Percentiles rank a stretch among this genome's conserved stretches.
phyloP scores from a whole-genome alignment of 2,113 vertebrate genomes.

The Pyxicephalus adspersus region DNA sequence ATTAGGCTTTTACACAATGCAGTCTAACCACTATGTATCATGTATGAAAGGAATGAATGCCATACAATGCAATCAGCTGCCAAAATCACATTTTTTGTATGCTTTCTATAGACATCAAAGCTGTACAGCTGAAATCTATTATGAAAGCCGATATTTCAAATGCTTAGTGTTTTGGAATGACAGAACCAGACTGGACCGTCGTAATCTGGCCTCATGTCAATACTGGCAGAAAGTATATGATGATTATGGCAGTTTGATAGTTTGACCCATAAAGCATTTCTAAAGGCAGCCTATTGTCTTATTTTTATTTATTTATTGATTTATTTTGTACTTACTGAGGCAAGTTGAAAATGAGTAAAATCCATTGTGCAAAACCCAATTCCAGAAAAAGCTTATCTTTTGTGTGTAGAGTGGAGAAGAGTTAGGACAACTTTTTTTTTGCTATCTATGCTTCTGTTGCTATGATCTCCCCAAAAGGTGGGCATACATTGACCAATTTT shows the following conservation, averaged over 20 bases:
- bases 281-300: too few species aligned
- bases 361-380: too few species aligned
- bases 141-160: neutral
- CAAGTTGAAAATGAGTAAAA: too few species aligned
- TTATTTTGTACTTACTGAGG: too few species aligned
- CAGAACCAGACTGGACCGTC: neutral
- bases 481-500: too few species aligned
- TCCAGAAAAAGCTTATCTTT: too few species aligned
- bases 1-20: neutral
- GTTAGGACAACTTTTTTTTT: too few species aligned
- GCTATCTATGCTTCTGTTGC: too few species aligned
- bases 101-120: neutral
- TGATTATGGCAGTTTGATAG: neutral
- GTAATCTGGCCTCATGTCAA: neutral
- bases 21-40: slow-evolving; percentile 9
- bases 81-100: neutral
- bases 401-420: too few species aligned
- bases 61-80: neutral
- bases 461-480: too few species aligned
- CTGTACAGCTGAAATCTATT: neutral
- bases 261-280: too few species aligned
- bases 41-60: neutral
- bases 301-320: too few species aligned
- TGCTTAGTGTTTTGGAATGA: neutral
- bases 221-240: neutral